Evolutionary conservation across 1,140 invertebrate genomes (phyloP), one percentile per base, ranked within the genome.

Genomic region (Acyrthosiphon pisum): DNA sequence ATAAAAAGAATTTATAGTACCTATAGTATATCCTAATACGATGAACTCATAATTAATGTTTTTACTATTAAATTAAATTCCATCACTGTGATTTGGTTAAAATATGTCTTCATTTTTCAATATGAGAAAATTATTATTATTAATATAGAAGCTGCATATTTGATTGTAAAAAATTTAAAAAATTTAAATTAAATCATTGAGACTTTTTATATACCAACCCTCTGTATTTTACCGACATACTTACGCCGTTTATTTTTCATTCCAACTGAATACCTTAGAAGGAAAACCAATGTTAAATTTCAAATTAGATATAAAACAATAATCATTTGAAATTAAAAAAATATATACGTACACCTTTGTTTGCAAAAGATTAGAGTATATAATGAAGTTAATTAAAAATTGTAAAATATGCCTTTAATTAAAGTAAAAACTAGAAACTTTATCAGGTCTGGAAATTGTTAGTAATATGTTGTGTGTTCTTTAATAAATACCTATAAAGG

Each of bases 31-130:
- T 76, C 60, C n/a, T 76, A 76, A n/a, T n/a, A 76, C 14, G 14
- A 76, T 22, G 14, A 76, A 76, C 60, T n/a, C n/a, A n/a, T 53
- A 53, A 53, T 76, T 76, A 76, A n/a, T n/a, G n/a, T n/a, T n/a
- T 76, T n/a, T 76, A 76, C 26, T 86, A 46, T 86, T 86, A 86
- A 30, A 86, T 86, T 86, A 46, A 86, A 86, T 86, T 86, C 84
- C 84, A n/a, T 26, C 18, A 86, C 9, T 86, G 84, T 86, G 44
- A 86, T 86, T 86, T 86, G 26, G 84, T 48, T 18, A 18, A 86
- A 86, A 86, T n/a, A 86, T 86, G 41, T 86, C 41, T 86, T 86
- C 37, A 44, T 86, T 86, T 86, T 46, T 86, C 84, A 46, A n/a
- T n/a, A 46, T 44, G 44, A 46, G 84, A 44, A 86, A 46, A 41